Evolutionary conservation across 2,113 vertebrate species (phyloP).

Genomic region (Antechinus flavipes): DNA sequence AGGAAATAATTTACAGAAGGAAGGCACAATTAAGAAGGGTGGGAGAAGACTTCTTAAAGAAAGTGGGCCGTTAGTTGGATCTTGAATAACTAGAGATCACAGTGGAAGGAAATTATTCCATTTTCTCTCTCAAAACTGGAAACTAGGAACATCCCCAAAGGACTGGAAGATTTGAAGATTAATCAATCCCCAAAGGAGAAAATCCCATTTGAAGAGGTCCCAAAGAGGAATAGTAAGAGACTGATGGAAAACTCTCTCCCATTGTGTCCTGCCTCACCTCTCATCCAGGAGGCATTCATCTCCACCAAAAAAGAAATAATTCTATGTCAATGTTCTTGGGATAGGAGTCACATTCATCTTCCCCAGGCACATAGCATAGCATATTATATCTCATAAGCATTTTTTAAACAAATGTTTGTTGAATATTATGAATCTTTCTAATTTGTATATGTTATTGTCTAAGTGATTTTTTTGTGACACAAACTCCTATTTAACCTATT

Average conservation of each 20-base stretch:
- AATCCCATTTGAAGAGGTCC: background rate
- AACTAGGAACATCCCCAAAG: background rate
- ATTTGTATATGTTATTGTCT: background rate
- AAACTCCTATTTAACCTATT: slow-evolving; percentile 35
- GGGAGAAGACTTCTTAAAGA: background rate
- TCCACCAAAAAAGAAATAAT: background rate
- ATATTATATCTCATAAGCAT: background rate
- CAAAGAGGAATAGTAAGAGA: background rate
- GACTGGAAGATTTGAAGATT: background rate
- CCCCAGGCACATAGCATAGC: background rate
- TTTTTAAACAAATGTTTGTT: background rate
- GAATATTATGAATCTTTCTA: background rate
- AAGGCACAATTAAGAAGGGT: background rate
- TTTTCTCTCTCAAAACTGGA: background rate
- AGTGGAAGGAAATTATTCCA: background rate
- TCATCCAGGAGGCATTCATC: background rate
- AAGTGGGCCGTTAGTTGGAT: background rate
- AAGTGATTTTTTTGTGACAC: background rate
- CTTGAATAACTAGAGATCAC: background rate
- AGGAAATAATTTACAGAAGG: background rate
- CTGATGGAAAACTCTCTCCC: background rate
- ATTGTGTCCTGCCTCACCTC: background rate
- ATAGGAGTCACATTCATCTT: background rate
- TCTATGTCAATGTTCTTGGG: background rate
- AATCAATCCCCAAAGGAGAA: background rate